phyloP scores from a whole-genome alignment of 2,888 invertebrate genomes.

The Cryptophagus acutangulus region DNA sequence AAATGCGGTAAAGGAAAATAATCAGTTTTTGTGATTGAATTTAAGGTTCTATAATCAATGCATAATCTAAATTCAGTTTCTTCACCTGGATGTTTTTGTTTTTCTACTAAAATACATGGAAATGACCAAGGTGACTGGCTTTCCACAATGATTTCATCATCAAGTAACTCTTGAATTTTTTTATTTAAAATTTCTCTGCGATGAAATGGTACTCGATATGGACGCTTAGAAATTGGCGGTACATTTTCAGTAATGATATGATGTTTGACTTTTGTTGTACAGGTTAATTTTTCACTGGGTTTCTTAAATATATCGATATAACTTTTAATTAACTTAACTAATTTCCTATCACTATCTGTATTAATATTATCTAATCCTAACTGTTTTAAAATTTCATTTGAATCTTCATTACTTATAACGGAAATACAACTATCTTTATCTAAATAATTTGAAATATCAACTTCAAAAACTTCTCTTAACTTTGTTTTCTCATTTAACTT shows the following conservation, averaged over 20 bases:
- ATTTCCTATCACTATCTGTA: neutral
- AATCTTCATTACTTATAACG: neutral
- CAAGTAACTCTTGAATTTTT: neutral
- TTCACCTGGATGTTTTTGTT: slow-evolving; percentile 28
- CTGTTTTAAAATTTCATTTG: slow-evolving; percentile 4
- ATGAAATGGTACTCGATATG: no score
- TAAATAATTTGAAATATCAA: neutral
- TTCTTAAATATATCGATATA: slow-evolving; percentile 11
- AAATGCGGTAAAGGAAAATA: slow-evolving; percentile 27
- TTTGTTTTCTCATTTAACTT: neutral
- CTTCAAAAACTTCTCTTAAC: neutral
- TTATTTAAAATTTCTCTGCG: neutral
- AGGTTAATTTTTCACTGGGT: slow-evolving; percentile 8
- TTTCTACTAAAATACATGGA: slow-evolving; percentile 37
- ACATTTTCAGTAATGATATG: slow-evolving; percentile 8
- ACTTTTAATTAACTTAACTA: slow-evolving; percentile 1
- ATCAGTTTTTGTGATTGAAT: slow-evolving; percentile 22
- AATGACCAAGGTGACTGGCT: slow-evolving; percentile 35
- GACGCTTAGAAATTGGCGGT: slow-evolving; percentile 6
- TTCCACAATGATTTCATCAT: slow-evolving; percentile 6
- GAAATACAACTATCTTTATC: neutral
- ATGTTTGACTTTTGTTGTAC: slow-evolving; percentile 6
- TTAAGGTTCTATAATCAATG: slow-evolving; percentile 22
- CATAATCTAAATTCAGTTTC: slow-evolving; percentile 21
- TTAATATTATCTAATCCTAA: neutral